A percentile compares a stretch with the other conserved stretches of the same genome.
Evolutionary conservation across 2,113 vertebrate genomes (phyloP).

Genomic region (Bubalus kerabau): DNA sequence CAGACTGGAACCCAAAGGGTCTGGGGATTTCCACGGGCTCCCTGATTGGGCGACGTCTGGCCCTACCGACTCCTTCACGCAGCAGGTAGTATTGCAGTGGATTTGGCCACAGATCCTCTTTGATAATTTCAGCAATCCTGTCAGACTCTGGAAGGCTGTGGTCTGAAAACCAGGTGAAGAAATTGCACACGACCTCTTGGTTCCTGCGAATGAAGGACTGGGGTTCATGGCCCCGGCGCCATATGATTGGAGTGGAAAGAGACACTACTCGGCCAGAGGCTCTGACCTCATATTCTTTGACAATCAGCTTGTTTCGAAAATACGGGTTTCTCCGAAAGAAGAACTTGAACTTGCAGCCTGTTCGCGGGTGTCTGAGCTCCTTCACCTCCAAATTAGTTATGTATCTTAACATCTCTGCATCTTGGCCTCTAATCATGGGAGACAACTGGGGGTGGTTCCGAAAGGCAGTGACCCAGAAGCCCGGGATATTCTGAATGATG

Average conservation of each 20-base stretch:
- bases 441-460: constrained; percentile 92
- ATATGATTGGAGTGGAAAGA: constrained; percentile 74
- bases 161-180: constrained; percentile 78
- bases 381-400: constrained; percentile 90
- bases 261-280: constrained; percentile 71
- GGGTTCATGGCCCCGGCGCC: constrained; percentile 70
- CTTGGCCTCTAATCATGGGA: constrained; percentile 88
- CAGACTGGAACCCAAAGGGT: constrained; percentile 71
- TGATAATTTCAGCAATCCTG: constrained; percentile 74
- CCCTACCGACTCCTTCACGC: constrained; percentile 4
- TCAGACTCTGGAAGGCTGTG: constrained; percentile 76
- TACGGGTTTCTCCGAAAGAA: constrained; percentile 87
- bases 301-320: constrained; percentile 89
- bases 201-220: constrained; percentile 63
- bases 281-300: constrained; percentile 86
- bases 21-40: constrained; percentile 61
- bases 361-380: constrained; percentile 84
- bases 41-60: constrained; percentile 14
- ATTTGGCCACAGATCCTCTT: constrained; percentile 69
- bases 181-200: constrained; percentile 64
- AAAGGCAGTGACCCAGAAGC: constrained; percentile 92
- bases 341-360: constrained; percentile 88
- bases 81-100: constrained; percentile 57
- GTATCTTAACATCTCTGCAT: constrained; percentile 91
- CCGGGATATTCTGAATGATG: constrained; percentile 89